Evolutionary conservation across 2,888 invertebrate species (phyloP), one percentile per base, ranked within the genome.

Genomic region (Phalera bucephala): DNA sequence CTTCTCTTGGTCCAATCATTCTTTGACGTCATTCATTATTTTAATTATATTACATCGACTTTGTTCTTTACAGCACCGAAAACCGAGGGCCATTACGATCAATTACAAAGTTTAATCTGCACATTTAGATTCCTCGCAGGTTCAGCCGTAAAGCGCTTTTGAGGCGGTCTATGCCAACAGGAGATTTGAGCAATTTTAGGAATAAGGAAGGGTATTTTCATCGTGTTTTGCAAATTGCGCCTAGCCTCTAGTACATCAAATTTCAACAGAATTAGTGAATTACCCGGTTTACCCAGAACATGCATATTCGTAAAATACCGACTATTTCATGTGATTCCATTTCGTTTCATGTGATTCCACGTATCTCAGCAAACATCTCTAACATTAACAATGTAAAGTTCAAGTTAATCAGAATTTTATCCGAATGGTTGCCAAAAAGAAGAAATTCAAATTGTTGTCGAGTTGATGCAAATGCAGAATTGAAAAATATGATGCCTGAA

Each of bases 71-170:
- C 26, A 39, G 45, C 33, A 43, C 39, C 39, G 47, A 50, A 56
- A 58, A 41, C 33, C 33, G 25, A 37, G 31, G 26, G 33, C 43
- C 31, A 43, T 58, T 42, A 48, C 43, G 44, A 33, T 46, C 43
- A 51, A 58, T 55, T 52, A 56, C 25, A 40, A 53, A 40, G 36
- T 48, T 45, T 36, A 34, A 47, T 52, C 37, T 41, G 32, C 33
- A 38, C 50, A 52, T 56, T 52, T 47, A 42, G 38, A 54, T 58
- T 51, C 54, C 33, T 42, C 34, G 33, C 40, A 34, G 39, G 54
- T 48, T 40, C 28, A 27, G 33, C 41, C 38, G 40, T 42, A 45
- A 47, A 40, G 50, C 41, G 27, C 33, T 35, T 35, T 38, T 33
- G 36, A 34, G 42, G 39, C 42, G 47, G 14, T 29, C 36, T 30